Conservation (phyloP, 2,797 vertebrate genomes). For the Loris lydekkerianus region DNA sequence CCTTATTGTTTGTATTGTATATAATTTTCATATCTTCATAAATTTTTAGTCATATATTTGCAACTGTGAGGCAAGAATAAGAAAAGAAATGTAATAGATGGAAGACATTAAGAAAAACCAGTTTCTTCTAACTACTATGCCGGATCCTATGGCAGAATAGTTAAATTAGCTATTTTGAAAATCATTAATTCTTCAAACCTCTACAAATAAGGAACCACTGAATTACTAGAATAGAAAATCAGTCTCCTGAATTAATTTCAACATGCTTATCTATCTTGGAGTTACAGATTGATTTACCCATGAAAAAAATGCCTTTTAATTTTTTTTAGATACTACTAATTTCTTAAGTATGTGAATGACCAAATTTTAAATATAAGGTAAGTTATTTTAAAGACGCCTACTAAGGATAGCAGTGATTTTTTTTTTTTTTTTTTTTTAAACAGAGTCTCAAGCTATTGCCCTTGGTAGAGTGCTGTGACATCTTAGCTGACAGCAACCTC, state of each 20-base stretch:
- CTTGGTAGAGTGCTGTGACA: no score
- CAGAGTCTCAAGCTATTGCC: no score
- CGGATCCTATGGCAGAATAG: slow-evolving; percentile 24
- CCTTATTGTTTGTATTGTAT: not conserved
- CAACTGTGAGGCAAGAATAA: not conserved
- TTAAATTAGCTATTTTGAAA: slow-evolving; percentile 38
- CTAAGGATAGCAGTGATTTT: slow-evolving; percentile 43
- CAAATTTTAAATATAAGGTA: slow-evolving; percentile 64
- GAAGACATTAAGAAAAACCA: not conserved
- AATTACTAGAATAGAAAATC: slow-evolving; percentile 18
- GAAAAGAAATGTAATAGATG: not conserved
- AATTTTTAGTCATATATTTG: not conserved
- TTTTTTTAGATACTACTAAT: slow-evolving; percentile 24
- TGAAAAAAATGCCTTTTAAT: slow-evolving; percentile 8
- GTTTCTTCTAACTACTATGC: slow-evolving; percentile 8
- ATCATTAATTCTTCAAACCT: not conserved
- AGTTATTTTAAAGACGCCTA: slow-evolving; percentile 72
- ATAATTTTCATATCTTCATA: not conserved
- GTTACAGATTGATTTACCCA: not conserved
- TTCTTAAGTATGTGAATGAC: slow-evolving; percentile 56
- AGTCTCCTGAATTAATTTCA: slow-evolving; percentile 30
- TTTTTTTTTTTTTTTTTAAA: not conserved
- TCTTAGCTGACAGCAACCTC: no score
- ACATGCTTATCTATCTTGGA: not conserved
- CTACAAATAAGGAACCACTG: slow-evolving; percentile 6